Conservation (phyloP, 2,113 vertebrate genomes). For the Calidris pugnax region DNA sequence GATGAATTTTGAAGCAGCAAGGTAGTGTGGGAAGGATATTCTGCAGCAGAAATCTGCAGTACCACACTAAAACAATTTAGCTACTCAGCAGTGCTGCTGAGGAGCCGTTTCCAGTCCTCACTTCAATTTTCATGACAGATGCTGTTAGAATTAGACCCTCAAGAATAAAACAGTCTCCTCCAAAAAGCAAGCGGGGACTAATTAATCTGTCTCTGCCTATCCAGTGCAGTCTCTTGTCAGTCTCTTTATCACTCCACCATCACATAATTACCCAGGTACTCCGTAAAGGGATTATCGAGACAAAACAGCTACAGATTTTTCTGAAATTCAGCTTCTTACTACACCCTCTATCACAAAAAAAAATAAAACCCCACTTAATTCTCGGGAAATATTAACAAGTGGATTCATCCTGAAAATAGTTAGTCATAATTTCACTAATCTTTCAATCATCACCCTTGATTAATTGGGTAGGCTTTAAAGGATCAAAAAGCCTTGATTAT, state of each 20-base stretch:
- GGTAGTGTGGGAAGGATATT: neutral
- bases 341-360: neutral
- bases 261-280: neutral
- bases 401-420: neutral
- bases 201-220: conserved; percentile 4
- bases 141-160: conserved; percentile 21
- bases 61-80: neutral
- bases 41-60: neutral
- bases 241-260: neutral
- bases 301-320: neutral
- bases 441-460: neutral
- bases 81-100: neutral
- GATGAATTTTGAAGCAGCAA: neutral
- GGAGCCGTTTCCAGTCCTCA: neutral
- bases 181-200: conserved; percentile 1
- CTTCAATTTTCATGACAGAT: conserved; percentile 19
- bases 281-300: neutral
- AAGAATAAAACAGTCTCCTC: neutral
- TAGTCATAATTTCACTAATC: neutral
- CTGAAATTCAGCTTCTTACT: neutral
- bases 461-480: neutral
- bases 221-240: neutral
- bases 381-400: neutral
- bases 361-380: neutral
- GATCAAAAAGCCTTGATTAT: neutral